A percentile compares a stretch with the other conserved stretches of the same genome.
Conservation (phyloP, 2,797 vertebrate genomes). For the Picus viridis region DNA sequence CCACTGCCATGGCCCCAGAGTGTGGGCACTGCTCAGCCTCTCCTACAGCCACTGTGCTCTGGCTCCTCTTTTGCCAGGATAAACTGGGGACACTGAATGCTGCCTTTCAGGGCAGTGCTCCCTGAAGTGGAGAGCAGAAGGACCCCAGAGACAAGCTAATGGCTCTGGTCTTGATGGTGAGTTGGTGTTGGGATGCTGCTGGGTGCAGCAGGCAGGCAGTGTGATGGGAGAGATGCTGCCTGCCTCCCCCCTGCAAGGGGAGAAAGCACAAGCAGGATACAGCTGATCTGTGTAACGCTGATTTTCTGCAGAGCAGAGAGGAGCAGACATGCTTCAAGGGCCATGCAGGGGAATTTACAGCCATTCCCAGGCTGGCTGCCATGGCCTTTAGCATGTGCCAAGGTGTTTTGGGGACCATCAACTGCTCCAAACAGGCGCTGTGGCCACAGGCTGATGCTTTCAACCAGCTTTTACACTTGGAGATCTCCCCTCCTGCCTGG, state of each 20-base stretch:
- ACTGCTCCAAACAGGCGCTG: background rate
- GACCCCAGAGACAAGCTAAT: too few relatives aligned
- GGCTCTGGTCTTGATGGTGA: background rate
- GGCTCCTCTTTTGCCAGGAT: background rate
- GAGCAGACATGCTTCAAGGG: too few relatives aligned
- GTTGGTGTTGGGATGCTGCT: background rate
- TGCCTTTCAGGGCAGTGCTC: rapidly evolving
- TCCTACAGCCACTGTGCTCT: background rate
- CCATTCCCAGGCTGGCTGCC: background rate
- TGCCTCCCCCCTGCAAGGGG: background rate
- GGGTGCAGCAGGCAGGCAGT: rapidly evolving
- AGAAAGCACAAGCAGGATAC: background rate
- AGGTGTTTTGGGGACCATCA: background rate
- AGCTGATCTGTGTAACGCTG: background rate
- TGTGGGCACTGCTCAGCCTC: rapidly evolving
- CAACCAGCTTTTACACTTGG: background rate
- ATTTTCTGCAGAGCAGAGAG: rapidly evolving
- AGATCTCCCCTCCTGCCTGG: background rate
- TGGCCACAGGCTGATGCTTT: background rate
- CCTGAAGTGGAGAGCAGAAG: rapidly evolving
- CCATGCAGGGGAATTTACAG: rapidly evolving
- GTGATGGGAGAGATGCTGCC: rapidly evolving
- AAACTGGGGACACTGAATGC: background rate
- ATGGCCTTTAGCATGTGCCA: background rate
- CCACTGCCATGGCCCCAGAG: too few relatives aligned